Conservation (phyloP, 2,888 invertebrate genomes). For the Pardosa pseudoannulata region DNA sequence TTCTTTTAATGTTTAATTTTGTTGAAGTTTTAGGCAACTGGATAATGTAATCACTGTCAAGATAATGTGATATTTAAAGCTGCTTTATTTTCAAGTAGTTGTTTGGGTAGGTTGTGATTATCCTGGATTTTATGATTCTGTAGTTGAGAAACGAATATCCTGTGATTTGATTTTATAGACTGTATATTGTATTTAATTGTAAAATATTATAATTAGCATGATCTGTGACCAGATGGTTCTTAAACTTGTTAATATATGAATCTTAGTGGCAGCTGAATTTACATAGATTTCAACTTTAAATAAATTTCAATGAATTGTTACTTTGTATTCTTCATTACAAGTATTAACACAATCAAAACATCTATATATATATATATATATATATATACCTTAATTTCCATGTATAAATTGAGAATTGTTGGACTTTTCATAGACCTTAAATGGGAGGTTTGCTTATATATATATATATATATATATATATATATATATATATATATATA, state of each 20-base stretch:
- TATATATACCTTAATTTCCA: no score
- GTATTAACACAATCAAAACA: no score
- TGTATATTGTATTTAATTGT: constrained; percentile 71
- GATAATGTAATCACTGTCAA: background rate
- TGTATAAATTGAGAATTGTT: no score
- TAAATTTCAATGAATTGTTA: background rate
- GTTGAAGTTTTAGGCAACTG: background rate
- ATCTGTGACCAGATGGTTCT: background rate
- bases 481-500: no score
- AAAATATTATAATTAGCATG: constrained; percentile 30
- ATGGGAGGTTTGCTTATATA: no score
- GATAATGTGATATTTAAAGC: background rate
- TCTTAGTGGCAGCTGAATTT: background rate
- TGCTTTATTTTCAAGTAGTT: no score
- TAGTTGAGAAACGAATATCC: constrained; percentile 14
- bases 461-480: no score
- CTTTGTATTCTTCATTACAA: no score
- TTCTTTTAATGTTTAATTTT: background rate
- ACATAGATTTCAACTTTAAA: background rate
- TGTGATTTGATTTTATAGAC: constrained; percentile 66
- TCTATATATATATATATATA: no score
- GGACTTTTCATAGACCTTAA: no score
- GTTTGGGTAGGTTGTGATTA: background rate
- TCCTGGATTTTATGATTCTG: background rate
- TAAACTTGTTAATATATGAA: constrained; percentile 9